Base-by-base conservation (phyloP, 2,888 invertebrate genomes). In the Clusia tigrina region DNA sequence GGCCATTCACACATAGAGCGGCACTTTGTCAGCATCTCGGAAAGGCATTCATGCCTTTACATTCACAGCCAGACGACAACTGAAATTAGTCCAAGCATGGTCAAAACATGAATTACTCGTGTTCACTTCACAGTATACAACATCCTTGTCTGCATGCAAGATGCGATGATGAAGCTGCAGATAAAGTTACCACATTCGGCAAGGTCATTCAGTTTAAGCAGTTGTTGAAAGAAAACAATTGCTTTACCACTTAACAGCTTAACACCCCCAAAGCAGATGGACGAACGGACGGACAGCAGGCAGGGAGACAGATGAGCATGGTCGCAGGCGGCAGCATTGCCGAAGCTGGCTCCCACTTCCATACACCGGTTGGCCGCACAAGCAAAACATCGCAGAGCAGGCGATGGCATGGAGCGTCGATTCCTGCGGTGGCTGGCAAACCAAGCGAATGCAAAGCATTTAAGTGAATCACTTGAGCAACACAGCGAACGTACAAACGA, bases 231-330 rank as follows among this genome's bases (percentile, higher is more conserved):
- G 79, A 80, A 80, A 78, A 79, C 79, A 79, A 80, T 79, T 79
- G 78, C 77, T 78, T 72, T 70, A 74, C 70, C 79, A 80, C 79
- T 80, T 79, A 80, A 76, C 79, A 79, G 78, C 78, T 80, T 79
- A 79, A 76, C 79, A 74, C 74, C 76, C 77, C 76, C 32, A 32
- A 32, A 32, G 12, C 32, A 32, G n/a, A 32, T 12, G 32, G 32
- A 32, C 37, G 42, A 9, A 15, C 17, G n/a, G n/a, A 26, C 38
- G 15, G 23, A 32, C 52, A 48, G 48, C 38, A 51, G 42, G 18
- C n/a, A 38, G 25, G n/a, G 46, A 60, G 15, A 42, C 17, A 54
- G n/a, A 53, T 24, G 54, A 32, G 26, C 38, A 42, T 32, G 57
- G 52, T 9, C 58, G 51, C 17, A 17, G 17, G 1, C 23, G 17